These are phyloP conservation scores for Falco novaeseelandiae DNA, from an alignment of 2,797 vertebrate genomes.

Conservation along the genomic window DNA sequence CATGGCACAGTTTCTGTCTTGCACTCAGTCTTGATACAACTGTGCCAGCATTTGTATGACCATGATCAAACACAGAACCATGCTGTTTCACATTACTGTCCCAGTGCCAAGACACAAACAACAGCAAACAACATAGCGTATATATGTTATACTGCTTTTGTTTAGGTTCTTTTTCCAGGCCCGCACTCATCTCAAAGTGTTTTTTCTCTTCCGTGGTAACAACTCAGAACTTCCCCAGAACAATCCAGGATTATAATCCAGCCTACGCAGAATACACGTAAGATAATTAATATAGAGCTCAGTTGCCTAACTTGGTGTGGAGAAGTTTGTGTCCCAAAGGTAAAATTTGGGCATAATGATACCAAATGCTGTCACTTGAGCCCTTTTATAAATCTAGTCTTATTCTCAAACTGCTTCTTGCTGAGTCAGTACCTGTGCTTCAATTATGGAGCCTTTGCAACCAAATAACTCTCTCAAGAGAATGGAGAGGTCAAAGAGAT, in stretches of 20 bases:
- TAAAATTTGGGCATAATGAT: background rate
- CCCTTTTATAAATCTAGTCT: background rate
- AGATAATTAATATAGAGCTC: background rate
- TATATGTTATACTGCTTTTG: background rate
- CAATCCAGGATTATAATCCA: background rate
- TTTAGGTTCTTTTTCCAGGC: background rate
- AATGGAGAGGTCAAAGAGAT: background rate
- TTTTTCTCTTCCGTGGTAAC: background rate
- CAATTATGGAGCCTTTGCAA: background rate
- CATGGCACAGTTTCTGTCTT: background rate
- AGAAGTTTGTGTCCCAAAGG: background rate
- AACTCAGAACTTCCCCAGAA: background rate
- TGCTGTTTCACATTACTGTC: background rate
- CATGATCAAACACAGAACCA: background rate
- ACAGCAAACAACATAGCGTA: background rate
- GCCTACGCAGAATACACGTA: background rate
- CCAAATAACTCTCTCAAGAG: background rate
- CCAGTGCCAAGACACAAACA: background rate
- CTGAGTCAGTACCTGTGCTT: background rate
- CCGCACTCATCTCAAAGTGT: background rate
- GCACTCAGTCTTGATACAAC: background rate
- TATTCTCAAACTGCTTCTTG: background rate
- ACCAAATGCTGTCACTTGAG: background rate
- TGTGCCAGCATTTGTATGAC: background rate
- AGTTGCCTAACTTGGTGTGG: background rate